phyloP scores from a whole-genome alignment of 2,888 invertebrate species.

The Hirtodrosophila alboralis region DNA sequence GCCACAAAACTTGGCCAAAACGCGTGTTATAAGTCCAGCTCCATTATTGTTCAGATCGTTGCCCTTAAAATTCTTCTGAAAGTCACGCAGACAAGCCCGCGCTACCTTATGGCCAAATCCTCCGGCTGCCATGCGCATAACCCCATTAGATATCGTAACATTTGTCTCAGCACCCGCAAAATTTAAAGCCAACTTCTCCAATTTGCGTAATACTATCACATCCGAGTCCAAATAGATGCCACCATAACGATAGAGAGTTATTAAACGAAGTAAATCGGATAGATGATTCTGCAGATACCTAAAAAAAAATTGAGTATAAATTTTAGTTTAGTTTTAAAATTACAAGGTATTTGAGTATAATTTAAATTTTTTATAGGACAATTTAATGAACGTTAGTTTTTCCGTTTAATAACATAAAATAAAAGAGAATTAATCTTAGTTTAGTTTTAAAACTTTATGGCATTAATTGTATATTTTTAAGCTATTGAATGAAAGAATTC shows the following conservation, averaged over 20 bases:
- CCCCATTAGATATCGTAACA: not conserved
- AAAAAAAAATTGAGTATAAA: too few species aligned
- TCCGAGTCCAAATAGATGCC: conserved; percentile 91
- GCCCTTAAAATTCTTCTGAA: conserved; percentile 1
- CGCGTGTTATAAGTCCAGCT: conserved; percentile 3
- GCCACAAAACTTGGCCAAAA: not conserved
- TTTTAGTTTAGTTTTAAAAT: too few species aligned
- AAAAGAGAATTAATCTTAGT: too few species aligned
- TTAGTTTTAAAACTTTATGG: too few species aligned
- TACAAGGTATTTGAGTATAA: too few species aligned
- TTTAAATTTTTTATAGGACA: too few species aligned
- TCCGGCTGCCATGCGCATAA: conserved; percentile 1
- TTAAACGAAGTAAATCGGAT: conserved; percentile 76
- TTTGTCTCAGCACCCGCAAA: conserved; percentile 60
- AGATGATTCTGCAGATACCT: too few species aligned
- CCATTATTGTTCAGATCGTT: conserved; percentile 1
- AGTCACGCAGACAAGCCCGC: not conserved
- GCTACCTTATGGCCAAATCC: conserved; percentile 6
- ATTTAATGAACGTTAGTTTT: too few species aligned
- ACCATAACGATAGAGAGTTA: conserved; percentile 89
- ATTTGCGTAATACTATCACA: conserved; percentile 87
- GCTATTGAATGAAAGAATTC: too few species aligned
- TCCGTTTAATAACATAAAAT: too few species aligned
- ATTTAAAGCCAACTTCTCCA: conserved; percentile 83
- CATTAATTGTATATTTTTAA: too few species aligned